Percentiles rank a stretch among this genome's conserved stretches.
Evolutionary conservation across 2,113 vertebrate genomes (phyloP).

Genomic region (Onychorhynchus coronatus): DNA sequence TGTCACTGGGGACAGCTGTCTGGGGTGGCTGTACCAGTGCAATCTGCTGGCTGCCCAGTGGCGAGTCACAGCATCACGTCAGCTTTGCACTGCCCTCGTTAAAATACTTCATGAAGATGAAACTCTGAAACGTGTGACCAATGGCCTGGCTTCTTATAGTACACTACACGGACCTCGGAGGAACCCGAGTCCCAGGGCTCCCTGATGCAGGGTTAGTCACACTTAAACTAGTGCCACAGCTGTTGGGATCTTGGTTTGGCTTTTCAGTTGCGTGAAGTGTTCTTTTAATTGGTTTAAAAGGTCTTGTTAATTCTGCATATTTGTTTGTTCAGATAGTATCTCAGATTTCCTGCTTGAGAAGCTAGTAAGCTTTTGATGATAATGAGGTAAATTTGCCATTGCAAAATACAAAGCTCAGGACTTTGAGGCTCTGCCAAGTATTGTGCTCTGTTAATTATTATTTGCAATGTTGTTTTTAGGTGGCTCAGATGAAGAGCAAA

Average conservation of each 20-base stretch:
- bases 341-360: conserved; percentile 44
- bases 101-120: neutral
- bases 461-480: conserved; percentile 72
- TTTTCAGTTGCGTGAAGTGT: neutral
- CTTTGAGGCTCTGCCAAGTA: conserved; percentile 50
- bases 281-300: conserved; percentile 32
- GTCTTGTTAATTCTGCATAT: conserved; percentile 1
- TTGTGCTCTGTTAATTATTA: conserved; percentile 45
- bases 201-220: neutral
- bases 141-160: neutral
- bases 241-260: neutral
- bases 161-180: no score
- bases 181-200: neutral
- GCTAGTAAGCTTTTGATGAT: conserved; percentile 50
- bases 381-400: conserved; percentile 37
- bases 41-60: neutral
- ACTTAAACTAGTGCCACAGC: neutral
- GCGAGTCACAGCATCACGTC: neutral
- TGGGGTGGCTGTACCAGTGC: neutral
- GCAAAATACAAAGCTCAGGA: conserved; percentile 33
- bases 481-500: conserved; percentile 97
- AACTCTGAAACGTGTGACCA: neutral
- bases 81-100: neutral
- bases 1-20: neutral
- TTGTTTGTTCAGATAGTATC: conserved; percentile 40